phyloP scores from a whole-genome alignment of 2,888 invertebrate species.

The Dynastes maya region DNA sequence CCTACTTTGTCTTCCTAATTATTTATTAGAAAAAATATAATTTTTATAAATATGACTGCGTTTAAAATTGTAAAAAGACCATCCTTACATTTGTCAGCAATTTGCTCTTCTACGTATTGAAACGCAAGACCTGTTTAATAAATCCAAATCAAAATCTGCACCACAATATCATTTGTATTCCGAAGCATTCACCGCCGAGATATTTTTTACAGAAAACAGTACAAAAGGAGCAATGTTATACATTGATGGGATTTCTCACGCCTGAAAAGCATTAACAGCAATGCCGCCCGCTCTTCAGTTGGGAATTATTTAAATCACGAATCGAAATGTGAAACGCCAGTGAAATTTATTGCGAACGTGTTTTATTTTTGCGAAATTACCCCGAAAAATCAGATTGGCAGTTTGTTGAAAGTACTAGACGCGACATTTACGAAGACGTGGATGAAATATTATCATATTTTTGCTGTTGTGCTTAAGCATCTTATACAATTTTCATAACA shows the following conservation, averaged over 20 bases:
- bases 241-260: constrained; percentile 34
- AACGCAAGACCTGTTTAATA: not conserved
- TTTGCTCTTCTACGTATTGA: no score
- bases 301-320: constrained; percentile 44
- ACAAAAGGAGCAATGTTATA: constrained; percentile 43
- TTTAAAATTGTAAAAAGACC: no score
- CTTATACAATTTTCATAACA: no score
- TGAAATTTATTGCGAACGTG: constrained; percentile 42
- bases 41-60: no score
- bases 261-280: constrained; percentile 28
- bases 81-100: no score
- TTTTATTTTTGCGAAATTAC: constrained; percentile 30
- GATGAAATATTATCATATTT: not conserved
- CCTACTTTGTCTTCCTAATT: no score
- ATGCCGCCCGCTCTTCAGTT: constrained; percentile 12
- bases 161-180: constrained; percentile 17
- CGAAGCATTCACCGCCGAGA: not conserved
- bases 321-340: constrained; percentile 39
- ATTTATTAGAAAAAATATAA: no score
- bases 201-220: constrained; percentile 33
- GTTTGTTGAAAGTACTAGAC: not conserved
- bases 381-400: constrained; percentile 33
- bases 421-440: constrained; percentile 7
- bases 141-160: constrained; percentile 8
- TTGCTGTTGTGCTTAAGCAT: not conserved